Base-by-base conservation (phyloP, 2,797 vertebrate genomes). In the Orientallactaga sibirica region DNA sequence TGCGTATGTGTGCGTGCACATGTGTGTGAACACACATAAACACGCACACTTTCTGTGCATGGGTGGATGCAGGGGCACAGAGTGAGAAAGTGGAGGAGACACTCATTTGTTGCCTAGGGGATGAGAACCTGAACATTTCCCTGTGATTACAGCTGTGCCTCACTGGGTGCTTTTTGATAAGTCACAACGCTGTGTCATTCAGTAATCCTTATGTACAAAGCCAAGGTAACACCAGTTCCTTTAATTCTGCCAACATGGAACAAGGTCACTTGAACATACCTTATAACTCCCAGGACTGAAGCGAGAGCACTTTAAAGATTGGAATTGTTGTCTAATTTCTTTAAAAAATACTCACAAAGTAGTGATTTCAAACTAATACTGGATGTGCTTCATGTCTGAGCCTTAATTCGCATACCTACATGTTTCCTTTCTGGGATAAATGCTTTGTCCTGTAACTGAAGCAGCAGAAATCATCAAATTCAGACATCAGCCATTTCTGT, bases 401-500 rank as follows among this genome's bases (percentile, higher is more conserved):
- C 73, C 96, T 97, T 94, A 89, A 95, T 95, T 96, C 90, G 87
- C 75, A 1, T 79, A 74, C 74, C 94, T 97, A 27, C 64, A 73
- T 96, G 95, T 96, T 94, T 94, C 96, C 81, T 68, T 74, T 9
- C 61, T 96, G 96, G 75, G 78, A 84, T n/a, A 73, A 75, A 7
- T 14, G 0, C 24, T 93, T 84, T 2, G 83, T 58, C 83, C 78
- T 95, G 86, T 97, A 87, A 92, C 96, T 88, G 68, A 90, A 67
- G 96, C 95, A 97, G 95, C 92, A 95, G 95, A 97, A 97, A 95
- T 97, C 68, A 95, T 89, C 96, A 95, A 95, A 96, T 94, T 97
- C 97, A 95, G 96, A 97, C 97, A 97, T 98, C 95, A 97, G 75
- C 96, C 95, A 37, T 96, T 98, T 98, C 94, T 94, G 84, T 94